Evolutionary conservation across 2,113 vertebrate species (phyloP).

Genomic region (Clupea harengus): DNA sequence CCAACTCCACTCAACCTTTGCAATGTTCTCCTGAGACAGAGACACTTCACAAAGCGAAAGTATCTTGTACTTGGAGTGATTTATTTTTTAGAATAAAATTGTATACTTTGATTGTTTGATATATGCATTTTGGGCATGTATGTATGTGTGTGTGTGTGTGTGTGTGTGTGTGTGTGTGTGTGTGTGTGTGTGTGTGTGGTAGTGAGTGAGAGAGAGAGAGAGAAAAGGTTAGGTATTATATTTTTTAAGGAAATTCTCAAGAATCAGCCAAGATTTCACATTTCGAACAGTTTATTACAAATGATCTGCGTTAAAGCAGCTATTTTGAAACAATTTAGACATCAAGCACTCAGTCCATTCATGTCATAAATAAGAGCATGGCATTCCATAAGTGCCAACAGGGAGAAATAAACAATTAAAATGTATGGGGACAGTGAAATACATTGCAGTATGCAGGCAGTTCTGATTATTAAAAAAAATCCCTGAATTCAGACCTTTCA

Average conservation of each 20-base stretch:
- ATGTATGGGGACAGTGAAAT: background rate
- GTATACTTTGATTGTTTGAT: background rate
- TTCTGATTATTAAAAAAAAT: background rate
- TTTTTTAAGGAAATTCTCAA: background rate
- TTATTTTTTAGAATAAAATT: background rate
- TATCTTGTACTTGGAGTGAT: background rate
- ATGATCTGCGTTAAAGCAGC: conserved; percentile 7
- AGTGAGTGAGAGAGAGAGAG: background rate
- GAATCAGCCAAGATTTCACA: background rate
- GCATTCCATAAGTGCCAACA: conserved; percentile 8
- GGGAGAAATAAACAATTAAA: background rate
- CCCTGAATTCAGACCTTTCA: conserved; percentile 15
- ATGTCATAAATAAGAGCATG: conserved; percentile 18
- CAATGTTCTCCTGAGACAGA: background rate
- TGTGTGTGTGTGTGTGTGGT: background rate
- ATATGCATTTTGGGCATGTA: background rate
- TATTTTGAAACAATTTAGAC: conserved; percentile 2
- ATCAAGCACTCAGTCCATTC: conserved; percentile 12
- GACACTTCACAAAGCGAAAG: background rate
- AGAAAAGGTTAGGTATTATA: background rate
- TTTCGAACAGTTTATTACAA: conserved; percentile 11
- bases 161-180: background rate
- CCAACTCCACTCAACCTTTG: background rate
- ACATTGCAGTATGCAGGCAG: background rate
- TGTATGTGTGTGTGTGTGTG: background rate